Conservation (phyloP, 2,113 vertebrate species). For the Okapia johnstoni region DNA sequence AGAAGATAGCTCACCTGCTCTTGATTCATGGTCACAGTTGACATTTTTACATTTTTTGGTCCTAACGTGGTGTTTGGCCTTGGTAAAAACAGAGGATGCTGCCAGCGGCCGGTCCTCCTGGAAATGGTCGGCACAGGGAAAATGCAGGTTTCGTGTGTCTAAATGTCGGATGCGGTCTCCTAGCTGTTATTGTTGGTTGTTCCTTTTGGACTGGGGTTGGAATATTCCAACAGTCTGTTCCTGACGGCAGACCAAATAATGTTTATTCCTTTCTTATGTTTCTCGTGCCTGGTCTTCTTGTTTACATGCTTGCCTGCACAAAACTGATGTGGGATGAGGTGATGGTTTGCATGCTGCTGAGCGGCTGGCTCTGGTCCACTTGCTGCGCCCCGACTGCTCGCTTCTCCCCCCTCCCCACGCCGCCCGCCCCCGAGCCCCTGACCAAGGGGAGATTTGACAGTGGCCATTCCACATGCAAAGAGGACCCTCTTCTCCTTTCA, state of each 20-base stretch:
- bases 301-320: slow-evolving; percentile 59
- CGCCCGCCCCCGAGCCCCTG: background rate
- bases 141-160: background rate
- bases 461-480: background rate
- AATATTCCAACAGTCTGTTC: slow-evolving; percentile 32
- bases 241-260: slow-evolving; percentile 60
- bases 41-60: background rate
- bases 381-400: background rate
- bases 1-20: background rate
- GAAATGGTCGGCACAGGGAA: background rate
- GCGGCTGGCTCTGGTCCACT: background rate
- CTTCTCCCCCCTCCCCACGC: background rate
- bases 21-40: background rate
- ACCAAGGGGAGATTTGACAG: background rate
- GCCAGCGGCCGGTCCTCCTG: background rate
- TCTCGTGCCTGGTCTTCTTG: slow-evolving; percentile 52
- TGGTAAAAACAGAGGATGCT: background rate
- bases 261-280: slow-evolving; percentile 37
- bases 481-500: background rate
- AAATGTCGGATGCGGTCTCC: background rate
- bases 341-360: slow-evolving; percentile 28
- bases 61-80: background rate
- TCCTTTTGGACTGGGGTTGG: slow-evolving; percentile 49
- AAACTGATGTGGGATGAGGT: slow-evolving; percentile 17
- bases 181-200: slow-evolving; percentile 18